A percentile compares a stretch with the other conserved stretches of the same genome.
phyloP scores from a whole-genome alignment of 1,140 invertebrate species.

The Penaeus indicus region DNA sequence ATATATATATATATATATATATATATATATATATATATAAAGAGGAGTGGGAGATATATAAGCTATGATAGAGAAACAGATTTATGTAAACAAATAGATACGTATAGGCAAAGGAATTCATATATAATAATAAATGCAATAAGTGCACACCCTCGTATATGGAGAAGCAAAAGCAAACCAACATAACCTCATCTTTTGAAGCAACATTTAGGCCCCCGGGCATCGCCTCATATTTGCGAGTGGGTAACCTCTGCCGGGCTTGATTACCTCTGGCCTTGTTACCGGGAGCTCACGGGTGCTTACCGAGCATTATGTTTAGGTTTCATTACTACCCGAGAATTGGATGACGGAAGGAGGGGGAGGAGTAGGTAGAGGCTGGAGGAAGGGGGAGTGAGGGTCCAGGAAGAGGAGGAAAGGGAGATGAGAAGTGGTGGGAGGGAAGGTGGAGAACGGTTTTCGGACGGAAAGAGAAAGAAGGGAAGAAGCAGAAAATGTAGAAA shows the following conservation, averaged over 20 bases:
- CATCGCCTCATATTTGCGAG: slow-evolving; percentile 38
- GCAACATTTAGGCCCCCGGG: slow-evolving; percentile 21
- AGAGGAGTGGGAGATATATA: too few species aligned
- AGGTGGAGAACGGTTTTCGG: not conserved
- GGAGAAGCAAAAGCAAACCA: slow-evolving; percentile 10
- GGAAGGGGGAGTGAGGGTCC: too few species aligned
- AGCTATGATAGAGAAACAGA: too few species aligned
- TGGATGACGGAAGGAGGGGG: slow-evolving; percentile 28
- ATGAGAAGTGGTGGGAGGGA: slow-evolving; percentile 26
- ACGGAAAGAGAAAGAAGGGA: not conserved
- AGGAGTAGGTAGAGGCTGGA: not conserved
- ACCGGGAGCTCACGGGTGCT: slow-evolving; percentile 47
- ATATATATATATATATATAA: too few species aligned
- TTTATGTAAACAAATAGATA: too few species aligned
- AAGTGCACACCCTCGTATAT: not conserved
- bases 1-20: too few species aligned
- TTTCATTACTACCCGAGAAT: slow-evolving; percentile 46
- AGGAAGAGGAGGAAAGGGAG: too few species aligned
- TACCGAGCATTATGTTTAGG: slow-evolving; percentile 54
- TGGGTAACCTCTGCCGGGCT: slow-evolving; percentile 29
- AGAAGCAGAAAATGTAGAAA: not conserved
- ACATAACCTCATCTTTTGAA: slow-evolving; percentile 17
- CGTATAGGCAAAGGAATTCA: too few species aligned
- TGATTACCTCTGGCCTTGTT: slow-evolving; percentile 55
- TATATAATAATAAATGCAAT: too few species aligned